Base-by-base conservation (phyloP, 92 coral and sea anemone species). In the Blastomussa wellsi region DNA sequence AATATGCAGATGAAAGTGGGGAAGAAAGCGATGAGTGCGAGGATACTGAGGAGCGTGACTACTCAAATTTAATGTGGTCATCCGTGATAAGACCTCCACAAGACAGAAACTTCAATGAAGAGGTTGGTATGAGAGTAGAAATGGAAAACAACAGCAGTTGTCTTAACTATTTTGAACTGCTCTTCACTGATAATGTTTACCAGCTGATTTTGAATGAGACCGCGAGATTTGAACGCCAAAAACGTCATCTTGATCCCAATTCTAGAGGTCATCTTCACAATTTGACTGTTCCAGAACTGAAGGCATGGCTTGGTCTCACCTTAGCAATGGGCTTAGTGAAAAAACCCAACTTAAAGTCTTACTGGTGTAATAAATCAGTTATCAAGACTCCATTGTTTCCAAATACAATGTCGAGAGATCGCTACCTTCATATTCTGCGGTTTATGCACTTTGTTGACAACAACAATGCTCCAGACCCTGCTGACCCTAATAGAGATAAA, bases 401-500 rank as follows among this genome's bases (percentile, higher is more conserved):
- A 67, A 44, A 80, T 31, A 86, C 83, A 1, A 77, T 70, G 89
- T 67, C 68, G 8, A 86, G 79, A 78, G 84, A 86, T 79, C 78
- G 72, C 84, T 86, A 78, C 78, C 78, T 86, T 32, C 67, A 37
- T 4, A 86, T 86, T 74, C 81, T 87, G 74, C 53, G 78, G n/a
- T 87, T 26, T 81, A 76, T 87, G 66, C 86, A 87, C 41, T 87
- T 87, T 70, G 74, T 78, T 36, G 57, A 89, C 77, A 84, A 89
- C 44, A 80, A 89, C 77, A 89, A 84, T 66, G 89, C 88, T n/a
- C 85, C 88, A 89, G 84, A 82, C 28, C 90, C 87, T 81, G 82
- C 51, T 87, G 90, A 73, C 51, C 41, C 57, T 4, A 77, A 83
- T 26, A 77, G 83, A 38, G 91, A 88, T 82, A 82, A 88, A 76